Conservation (phyloP, 2,797 vertebrate species). For the Salarias fasciatus region DNA sequence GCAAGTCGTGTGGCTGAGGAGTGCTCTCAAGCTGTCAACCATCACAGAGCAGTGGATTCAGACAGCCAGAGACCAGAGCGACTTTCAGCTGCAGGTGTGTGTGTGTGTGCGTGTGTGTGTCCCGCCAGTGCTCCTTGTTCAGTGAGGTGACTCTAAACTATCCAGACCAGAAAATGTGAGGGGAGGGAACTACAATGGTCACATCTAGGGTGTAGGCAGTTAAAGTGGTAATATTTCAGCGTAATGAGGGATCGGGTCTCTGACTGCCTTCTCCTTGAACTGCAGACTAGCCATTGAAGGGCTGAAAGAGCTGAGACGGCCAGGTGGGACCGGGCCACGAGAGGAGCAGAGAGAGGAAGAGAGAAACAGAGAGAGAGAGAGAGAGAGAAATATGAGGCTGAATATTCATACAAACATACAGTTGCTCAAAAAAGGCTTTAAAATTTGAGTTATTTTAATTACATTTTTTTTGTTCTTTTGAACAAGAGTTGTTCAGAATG, state of each 20-base stretch:
- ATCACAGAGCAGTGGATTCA: constrained; percentile 92
- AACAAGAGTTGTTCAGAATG: neutral
- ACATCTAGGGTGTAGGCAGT: constrained; percentile 28
- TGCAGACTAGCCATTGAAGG: constrained; percentile 94
- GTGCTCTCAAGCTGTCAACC: constrained; percentile 94
- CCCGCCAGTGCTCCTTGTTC: constrained; percentile 40
- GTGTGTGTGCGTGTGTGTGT: constrained; percentile 28
- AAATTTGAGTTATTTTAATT: constrained; percentile 9
- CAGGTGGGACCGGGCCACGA: constrained; percentile 67
- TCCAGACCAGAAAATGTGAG: constrained; percentile 57
- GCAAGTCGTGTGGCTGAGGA: constrained; percentile 82
- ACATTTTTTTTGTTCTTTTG: neutral
- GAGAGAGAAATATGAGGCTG: constrained; percentile 18
- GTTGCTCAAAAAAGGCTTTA: constrained; percentile 62
- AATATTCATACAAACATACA: constrained; percentile 52
- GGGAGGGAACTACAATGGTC: constrained; percentile 42
- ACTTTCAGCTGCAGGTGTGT: constrained; percentile 34
- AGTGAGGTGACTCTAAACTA: constrained; percentile 60
- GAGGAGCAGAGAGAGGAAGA: constrained; percentile 57
- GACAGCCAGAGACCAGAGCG: constrained; percentile 84
- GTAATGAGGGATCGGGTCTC: constrained; percentile 80
- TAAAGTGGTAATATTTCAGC: constrained; percentile 58
- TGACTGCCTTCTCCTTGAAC: constrained; percentile 87
- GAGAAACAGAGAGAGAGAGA: constrained; percentile 25
- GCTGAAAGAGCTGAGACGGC: constrained; percentile 83